A percentile compares a stretch with the other conserved stretches of the same genome.
phyloP scores from a whole-genome alignment of 92 coral and sea anemone species.

The Parazoanthus darwini region DNA sequence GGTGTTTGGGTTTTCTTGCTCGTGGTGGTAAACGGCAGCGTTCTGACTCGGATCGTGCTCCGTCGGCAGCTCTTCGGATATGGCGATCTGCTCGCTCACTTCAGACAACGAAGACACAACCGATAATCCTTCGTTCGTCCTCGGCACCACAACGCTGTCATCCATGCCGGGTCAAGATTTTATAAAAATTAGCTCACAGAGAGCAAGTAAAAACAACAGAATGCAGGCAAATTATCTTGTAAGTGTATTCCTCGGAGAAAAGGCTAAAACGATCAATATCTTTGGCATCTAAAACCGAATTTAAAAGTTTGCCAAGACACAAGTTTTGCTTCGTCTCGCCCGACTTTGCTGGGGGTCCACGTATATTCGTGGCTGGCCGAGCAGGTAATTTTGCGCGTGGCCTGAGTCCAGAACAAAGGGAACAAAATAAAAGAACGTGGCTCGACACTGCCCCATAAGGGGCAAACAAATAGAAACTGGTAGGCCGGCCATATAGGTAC shows the following conservation, averaged over 20 bases:
- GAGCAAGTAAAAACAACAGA: slow-evolving; percentile 1
- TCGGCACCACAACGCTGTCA: slow-evolving; percentile 94
- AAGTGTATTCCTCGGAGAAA: not conserved
- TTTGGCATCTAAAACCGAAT: slow-evolving; percentile 21
- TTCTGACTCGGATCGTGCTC: slow-evolving; percentile 84
- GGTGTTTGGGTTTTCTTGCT: slow-evolving; percentile 68
- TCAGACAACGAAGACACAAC: slow-evolving; percentile 98
- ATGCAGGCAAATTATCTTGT: not conserved
- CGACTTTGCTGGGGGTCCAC: slow-evolving; percentile 72
- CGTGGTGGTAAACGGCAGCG: slow-evolving; percentile 69
- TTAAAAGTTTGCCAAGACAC: slow-evolving; percentile 35
- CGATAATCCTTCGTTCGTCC: slow-evolving; percentile 94
- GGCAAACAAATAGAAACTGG: too few relatives aligned
- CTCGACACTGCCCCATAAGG: too few relatives aligned
- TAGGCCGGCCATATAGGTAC: too few relatives aligned
- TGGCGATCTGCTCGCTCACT: slow-evolving; percentile 99
- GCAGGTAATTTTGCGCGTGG: slow-evolving; percentile 23
- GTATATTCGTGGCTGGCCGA: slow-evolving; percentile 72
- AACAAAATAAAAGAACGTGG: too few relatives aligned
- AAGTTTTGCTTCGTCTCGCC: slow-evolving; percentile 55
- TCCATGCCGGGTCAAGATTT: slow-evolving; percentile 60
- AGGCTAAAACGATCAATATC: not conserved
- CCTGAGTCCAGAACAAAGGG: slow-evolving; percentile 6
- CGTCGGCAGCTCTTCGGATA: slow-evolving; percentile 99
- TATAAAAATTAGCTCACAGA: not conserved